Evolutionary conservation across 2,888 invertebrate species (phyloP).

Genomic region (Drosophila fulvimacula): DNA sequence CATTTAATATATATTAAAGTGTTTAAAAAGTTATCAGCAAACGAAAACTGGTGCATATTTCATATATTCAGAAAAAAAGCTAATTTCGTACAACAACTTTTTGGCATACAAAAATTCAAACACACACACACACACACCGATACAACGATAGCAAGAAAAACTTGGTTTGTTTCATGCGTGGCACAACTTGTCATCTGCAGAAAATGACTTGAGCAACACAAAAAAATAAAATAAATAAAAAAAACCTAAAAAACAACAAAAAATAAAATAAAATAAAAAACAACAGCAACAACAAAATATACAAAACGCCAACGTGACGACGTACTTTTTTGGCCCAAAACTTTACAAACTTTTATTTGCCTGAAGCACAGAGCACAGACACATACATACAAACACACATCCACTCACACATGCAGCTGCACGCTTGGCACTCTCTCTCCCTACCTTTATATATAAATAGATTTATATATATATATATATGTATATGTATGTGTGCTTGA

Average conservation of each 20-base stretch:
- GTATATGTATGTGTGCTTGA: neutral
- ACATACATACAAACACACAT: neutral
- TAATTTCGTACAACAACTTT: conserved; percentile 33
- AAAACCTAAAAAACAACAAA: neutral
- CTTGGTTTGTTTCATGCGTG: conserved; percentile 45
- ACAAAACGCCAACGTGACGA: conserved; percentile 29
- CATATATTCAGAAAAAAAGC: conserved; percentile 6
- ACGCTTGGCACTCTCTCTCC: neutral
- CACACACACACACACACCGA: neutral
- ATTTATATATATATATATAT: too few relatives aligned
- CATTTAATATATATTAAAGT: conserved; percentile 13
- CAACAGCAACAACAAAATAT: neutral
- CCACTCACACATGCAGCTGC: conserved; percentile 16
- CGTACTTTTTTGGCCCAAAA: conserved; percentile 28
- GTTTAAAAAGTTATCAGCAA: conserved; percentile 31
- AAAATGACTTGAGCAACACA: conserved; percentile 46
- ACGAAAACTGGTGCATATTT: conserved; percentile 14
- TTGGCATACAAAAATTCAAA: conserved; percentile 32
- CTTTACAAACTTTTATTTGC: conserved; percentile 51
- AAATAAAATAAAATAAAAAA: neutral
- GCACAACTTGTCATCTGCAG: conserved; percentile 72
- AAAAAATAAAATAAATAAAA: conserved; percentile 11
- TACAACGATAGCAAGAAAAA: conserved; percentile 3
- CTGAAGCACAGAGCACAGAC: conserved; percentile 7
- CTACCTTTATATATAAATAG: too few relatives aligned